Base-by-base conservation (phyloP, 2,888 invertebrate genomes). In the Melangyna quadrimaculata region DNA sequence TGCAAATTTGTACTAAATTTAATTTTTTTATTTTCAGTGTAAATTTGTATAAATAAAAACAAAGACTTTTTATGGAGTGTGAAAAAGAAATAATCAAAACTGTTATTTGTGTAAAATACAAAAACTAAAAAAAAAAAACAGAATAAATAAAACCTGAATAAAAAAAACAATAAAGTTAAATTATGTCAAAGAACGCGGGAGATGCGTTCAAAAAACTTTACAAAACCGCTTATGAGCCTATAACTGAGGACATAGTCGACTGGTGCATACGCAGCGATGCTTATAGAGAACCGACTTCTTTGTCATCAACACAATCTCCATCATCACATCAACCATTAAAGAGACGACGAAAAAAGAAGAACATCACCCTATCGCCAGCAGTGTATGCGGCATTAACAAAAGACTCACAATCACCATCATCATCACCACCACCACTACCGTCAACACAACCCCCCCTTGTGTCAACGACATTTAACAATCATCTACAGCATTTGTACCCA, bases 171-270 rank as follows among this genome's bases (percentile, higher is more conserved):
- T 48, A 53, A 63, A 71, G 55, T 19, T 32, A 43, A 73, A 87
- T 61, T 61, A 92, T 92, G 91, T 91, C 90, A 78, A 93, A 93
- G 80, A 88, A 91, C 82, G 92, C 92, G 14, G 90, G 92, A 87
- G 92, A 93, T 89, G 92, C 92, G 48, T 93, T 93, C 88, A 90
- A 91, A 79, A 91, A 90, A 63, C 88, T 90, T 32, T 92, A 92
- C 79, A 92, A 92, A 87, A 82, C 57, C 19, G 57, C 61, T 29
- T 82, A 73, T 17, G 72, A 73, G 59, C 89, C 90, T 17, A 87
- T 93, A 12, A 92, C 92, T 5, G 90, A 90, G 14, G 93, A 93
- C 82, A 91, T 93, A 88, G 92, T 92, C 88, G 92, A 92, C 80
- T 89, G 91, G 8, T 91, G 91, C 73, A 84, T 92, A 71, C 78